Conservation (phyloP, 1,140 invertebrate genomes). For the Vollenhovia emeryi region DNA sequence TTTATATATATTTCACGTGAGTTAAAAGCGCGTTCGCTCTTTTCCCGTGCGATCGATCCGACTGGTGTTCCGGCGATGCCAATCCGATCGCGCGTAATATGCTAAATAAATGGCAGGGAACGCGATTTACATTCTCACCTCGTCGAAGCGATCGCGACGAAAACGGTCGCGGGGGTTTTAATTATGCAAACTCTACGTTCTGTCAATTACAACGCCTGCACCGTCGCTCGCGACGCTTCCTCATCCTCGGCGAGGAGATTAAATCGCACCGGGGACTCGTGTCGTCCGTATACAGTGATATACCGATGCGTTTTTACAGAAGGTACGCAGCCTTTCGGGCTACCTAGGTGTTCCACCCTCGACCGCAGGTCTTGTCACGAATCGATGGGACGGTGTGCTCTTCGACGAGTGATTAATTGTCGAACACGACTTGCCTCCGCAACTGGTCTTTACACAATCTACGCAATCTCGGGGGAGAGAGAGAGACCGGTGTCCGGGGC, state of each 20-base stretch:
- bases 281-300: background rate
- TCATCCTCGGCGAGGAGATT: background rate
- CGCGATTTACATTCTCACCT: constrained; percentile 20
- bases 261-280: background rate
- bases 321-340: background rate
- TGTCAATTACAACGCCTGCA: constrained; percentile 18
- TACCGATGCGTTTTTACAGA: background rate
- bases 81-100: constrained; percentile 22
- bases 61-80: background rate
- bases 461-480: too few relatives aligned
- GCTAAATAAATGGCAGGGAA: constrained; percentile 50
- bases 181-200: constrained; percentile 29
- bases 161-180: constrained; percentile 28
- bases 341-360: background rate
- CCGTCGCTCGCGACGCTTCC: background rate
- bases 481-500: background rate
- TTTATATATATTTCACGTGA: constrained; percentile 42
- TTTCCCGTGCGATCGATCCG: constrained; percentile 27
- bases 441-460: background rate
- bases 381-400: background rate
- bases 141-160: constrained; percentile 1
- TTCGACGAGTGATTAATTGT: constrained; percentile 4
- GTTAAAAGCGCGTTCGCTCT: constrained; percentile 12
- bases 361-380: background rate
- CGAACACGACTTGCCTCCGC: background rate